Conservation (phyloP, 2,113 vertebrate species). For the Vidua macroura region DNA sequence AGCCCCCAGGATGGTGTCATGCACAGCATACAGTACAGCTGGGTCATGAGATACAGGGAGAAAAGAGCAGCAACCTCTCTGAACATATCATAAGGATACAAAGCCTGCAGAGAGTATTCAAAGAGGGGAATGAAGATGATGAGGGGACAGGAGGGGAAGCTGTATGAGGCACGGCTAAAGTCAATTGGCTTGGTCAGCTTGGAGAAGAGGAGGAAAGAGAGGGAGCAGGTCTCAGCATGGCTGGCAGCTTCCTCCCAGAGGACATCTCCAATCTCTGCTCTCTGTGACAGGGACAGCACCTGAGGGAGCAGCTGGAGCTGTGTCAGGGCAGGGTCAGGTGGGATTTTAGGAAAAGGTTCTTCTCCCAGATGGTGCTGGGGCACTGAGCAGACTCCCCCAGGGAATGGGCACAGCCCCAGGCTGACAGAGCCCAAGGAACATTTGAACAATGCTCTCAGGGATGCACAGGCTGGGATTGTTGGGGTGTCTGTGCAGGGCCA, state of each 20-base stretch:
- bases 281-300: not conserved
- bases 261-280: not conserved
- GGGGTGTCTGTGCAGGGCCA: not conserved
- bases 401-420: too few relatives aligned
- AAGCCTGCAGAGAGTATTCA: not conserved
- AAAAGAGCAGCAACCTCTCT: not conserved
- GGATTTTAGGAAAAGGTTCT: not conserved
- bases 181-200: not conserved
- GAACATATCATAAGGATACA: not conserved
- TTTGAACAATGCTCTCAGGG: not conserved
- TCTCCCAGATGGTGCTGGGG: too few relatives aligned
- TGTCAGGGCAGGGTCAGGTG: not conserved
- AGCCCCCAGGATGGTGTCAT: not conserved
- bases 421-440: not conserved
- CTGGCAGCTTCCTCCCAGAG: rapidly evolving
- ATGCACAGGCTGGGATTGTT: too few relatives aligned
- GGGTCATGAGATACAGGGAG: not conserved
- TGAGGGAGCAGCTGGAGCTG: rapidly evolving
- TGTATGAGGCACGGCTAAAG: not conserved
- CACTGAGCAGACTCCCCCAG: too few relatives aligned
- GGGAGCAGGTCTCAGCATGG: not conserved
- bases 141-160: not conserved
- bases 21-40: not conserved
- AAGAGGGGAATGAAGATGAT: not conserved
- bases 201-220: not conserved